Conservation (phyloP, 2,888 invertebrate genomes). For the Drosophila mettleri region DNA sequence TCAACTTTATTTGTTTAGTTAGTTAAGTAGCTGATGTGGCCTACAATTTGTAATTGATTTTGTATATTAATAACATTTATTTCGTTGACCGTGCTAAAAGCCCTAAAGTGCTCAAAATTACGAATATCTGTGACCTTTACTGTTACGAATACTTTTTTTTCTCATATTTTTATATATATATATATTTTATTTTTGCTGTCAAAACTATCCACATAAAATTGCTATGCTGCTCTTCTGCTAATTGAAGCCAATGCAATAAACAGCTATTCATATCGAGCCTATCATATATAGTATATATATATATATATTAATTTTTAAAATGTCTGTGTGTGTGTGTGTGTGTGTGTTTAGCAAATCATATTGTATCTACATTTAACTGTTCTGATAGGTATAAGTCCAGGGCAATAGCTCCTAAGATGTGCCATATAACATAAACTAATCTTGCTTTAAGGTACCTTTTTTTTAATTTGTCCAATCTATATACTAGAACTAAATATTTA, state of each 20-base stretch:
- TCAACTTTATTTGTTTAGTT: slow-evolving; percentile 42
- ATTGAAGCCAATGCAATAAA: slow-evolving; percentile 36
- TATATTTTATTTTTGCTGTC: background rate
- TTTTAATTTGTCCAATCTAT: slow-evolving; percentile 24
- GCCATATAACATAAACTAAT: slow-evolving; percentile 12
- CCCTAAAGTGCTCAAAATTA: slow-evolving; percentile 74
- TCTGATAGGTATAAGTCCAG: slow-evolving; percentile 32
- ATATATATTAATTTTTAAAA: slow-evolving; percentile 11
- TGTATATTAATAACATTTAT: slow-evolving; percentile 58
- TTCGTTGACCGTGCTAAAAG: slow-evolving; percentile 76
- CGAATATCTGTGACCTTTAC: slow-evolving; percentile 38
- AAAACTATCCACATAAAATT: slow-evolving; percentile 35
- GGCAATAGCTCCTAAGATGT: slow-evolving; percentile 51
- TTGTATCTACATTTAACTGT: slow-evolving; percentile 47
- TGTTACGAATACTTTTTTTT: slow-evolving; percentile 24
- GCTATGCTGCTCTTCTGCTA: slow-evolving; percentile 24
- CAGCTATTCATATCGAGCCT: slow-evolving; percentile 43
- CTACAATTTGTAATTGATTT: slow-evolving; percentile 42
- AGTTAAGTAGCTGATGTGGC: slow-evolving; percentile 16
- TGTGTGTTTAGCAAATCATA: slow-evolving; percentile 31
- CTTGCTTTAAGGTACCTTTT: slow-evolving; percentile 42
- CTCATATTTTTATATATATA: background rate
- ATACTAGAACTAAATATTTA: slow-evolving; percentile 38
- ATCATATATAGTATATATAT: slow-evolving; percentile 28
- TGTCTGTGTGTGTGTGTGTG: slow-evolving; percentile 25